Evolutionary conservation across 92 coral and sea anemone genomes (phyloP), one percentile per base, ranked within the genome.

Genomic region (Porites evermanni): DNA sequence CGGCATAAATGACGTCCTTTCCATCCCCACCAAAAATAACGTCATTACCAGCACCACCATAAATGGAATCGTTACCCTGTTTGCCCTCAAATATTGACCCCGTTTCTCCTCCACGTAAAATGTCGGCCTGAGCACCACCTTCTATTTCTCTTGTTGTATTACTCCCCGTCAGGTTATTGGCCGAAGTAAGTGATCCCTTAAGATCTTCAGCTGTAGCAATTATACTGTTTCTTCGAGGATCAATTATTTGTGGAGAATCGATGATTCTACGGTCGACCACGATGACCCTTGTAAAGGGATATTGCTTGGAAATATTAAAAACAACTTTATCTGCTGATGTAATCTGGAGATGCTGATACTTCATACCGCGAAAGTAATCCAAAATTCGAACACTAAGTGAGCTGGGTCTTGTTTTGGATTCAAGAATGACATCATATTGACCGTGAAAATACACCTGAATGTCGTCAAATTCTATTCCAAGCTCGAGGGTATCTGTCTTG

Each of bases 391-490:
- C 86, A 47, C 90, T 66, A 0, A 89, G 74, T 4, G 87, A 90
- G 23, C 81, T 85, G 24, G 93, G 90, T 47, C 90, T 58, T 44
- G 90, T 11, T 47, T 47, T 72, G 1, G 93, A 90, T 23, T 79
- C 78, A 6, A 86, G 87, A 32, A 90, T 80, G 20, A 90, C 87
- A 53, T 86, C 93, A 53, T 64, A 50, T 26, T 76, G 18, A 7
- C 75, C 79, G 23, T 90, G 86, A 68, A 90, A 90, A 32, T 72
- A 90, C 18, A 90, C 69, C 3, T 19, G 29, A 38, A 90, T 85
- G 64, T 90, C 93, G 50, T 72, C 32, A 79, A 90, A 53, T 66
- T 90, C 93, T 19, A 90, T 11, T 6, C 93, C 93, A 52, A 90
- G 61, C 53, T 79, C 70, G 19, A 90, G 91, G 12, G 71, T 78